Conservation (phyloP, 2,113 vertebrate species). For the Caracal caracal region DNA sequence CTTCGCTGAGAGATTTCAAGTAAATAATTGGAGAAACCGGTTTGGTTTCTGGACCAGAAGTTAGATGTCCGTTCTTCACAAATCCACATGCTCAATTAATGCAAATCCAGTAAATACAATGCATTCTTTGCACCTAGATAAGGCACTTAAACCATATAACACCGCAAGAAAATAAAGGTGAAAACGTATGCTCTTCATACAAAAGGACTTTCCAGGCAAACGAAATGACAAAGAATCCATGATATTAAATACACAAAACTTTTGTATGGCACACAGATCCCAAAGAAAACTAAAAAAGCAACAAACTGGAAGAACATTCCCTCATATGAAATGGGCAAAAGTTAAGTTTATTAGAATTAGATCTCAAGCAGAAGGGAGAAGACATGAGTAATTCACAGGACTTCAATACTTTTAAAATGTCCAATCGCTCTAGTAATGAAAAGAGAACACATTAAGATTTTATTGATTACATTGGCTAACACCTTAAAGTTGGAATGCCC, state of each 20-base stretch:
- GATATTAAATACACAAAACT: not conserved
- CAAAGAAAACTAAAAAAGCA: constrained; percentile 29
- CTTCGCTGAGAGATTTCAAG: not conserved
- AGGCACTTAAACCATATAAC: not conserved
- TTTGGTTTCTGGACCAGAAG: constrained; percentile 24
- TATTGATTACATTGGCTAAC: not conserved
- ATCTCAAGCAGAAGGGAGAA: not conserved
- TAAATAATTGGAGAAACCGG: not conserved
- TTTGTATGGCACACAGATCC: not conserved
- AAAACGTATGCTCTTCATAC: not conserved
- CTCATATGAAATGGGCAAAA: not conserved
- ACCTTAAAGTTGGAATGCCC: not conserved
- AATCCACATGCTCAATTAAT: not conserved
- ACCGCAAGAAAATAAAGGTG: not conserved
- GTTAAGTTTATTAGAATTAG: not conserved
- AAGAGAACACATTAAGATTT: not conserved
- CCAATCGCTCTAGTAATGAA: not conserved
- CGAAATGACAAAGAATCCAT: not conserved
- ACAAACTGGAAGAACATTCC: not conserved
- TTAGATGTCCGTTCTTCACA: not conserved
- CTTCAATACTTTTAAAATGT: not conserved
- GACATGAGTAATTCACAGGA: not conserved
- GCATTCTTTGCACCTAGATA: not conserved
- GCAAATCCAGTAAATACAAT: not conserved
- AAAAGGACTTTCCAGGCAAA: not conserved